Percentiles rank a stretch among this genome's conserved stretches.
phyloP scores from a whole-genome alignment of 2,113 vertebrate species.

The Eurypyga helias region DNA sequence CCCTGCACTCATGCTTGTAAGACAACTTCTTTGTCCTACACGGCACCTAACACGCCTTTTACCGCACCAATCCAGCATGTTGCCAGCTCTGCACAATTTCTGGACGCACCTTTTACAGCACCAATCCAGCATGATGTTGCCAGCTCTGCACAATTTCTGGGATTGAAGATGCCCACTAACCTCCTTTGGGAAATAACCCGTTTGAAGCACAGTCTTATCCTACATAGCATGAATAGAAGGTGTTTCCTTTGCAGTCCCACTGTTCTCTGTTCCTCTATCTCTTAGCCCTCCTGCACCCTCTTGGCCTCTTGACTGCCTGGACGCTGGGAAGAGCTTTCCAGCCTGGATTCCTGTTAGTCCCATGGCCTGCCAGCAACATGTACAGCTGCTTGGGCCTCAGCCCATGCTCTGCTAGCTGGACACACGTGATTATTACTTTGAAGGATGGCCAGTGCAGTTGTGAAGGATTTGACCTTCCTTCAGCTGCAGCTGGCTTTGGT shows the following conservation, averaged over 20 bases:
- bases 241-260: neutral
- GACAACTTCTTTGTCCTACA: neutral
- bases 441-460: neutral
- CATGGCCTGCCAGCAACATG: neutral
- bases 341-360: neutral
- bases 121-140: neutral
- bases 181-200: neutral
- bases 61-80: neutral
- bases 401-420: neutral
- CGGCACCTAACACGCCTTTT: neutral
- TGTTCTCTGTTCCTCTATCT: neutral
- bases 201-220: neutral
- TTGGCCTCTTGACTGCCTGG: neutral
- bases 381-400: neutral
- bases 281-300: neutral
- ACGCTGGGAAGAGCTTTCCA: fast-evolving
- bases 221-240: neutral
- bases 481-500: neutral
- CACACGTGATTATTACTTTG: neutral
- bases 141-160: neutral
- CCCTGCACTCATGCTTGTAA: neutral
- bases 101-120: neutral
- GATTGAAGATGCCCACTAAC: neutral
- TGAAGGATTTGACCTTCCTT: neutral
- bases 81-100: neutral